phyloP scores from a whole-genome alignment of 2,888 invertebrate species.

The Crepidodera aurea region DNA sequence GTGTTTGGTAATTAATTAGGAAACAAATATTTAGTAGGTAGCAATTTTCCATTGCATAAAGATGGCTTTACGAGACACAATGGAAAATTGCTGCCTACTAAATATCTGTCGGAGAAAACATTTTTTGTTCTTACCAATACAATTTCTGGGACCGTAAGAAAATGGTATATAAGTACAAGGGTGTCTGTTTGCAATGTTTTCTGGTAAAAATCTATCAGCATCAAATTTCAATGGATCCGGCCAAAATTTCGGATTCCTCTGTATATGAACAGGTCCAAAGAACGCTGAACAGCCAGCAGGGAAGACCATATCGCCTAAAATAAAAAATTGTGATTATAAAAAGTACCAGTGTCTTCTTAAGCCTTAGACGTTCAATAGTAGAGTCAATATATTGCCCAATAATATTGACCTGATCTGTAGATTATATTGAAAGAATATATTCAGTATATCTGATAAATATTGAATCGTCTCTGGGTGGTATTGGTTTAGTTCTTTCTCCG shows the following conservation, averaged over 20 bases:
- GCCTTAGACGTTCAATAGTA: too few relatives aligned
- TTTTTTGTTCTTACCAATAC: constrained; percentile 60
- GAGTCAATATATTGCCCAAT: too few relatives aligned
- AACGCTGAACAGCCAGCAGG: constrained; percentile 56
- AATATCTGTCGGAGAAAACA: too few relatives aligned
- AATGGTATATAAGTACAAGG: constrained; percentile 64
- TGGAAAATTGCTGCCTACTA: too few relatives aligned
- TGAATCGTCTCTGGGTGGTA: too few relatives aligned
- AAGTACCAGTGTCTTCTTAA: too few relatives aligned
- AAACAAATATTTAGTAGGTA: too few relatives aligned
- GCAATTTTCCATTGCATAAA: too few relatives aligned
- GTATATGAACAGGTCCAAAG: constrained; percentile 60
- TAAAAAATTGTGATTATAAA: background rate
- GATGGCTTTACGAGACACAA: too few relatives aligned
- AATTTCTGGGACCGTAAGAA: constrained; percentile 63
- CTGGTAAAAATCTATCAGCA: constrained; percentile 68
- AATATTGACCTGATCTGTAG: too few relatives aligned
- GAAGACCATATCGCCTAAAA: constrained; percentile 43
- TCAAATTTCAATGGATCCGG: constrained; percentile 67
- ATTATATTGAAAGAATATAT: too few relatives aligned
- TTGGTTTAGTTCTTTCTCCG: background rate
- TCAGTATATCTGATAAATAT: background rate
- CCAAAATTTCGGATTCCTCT: constrained; percentile 64
- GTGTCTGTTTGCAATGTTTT: constrained; percentile 60
- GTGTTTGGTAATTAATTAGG: too few relatives aligned